Conservation (phyloP, 2,113 vertebrate genomes). For the Megaleporinus macrocephalus region DNA sequence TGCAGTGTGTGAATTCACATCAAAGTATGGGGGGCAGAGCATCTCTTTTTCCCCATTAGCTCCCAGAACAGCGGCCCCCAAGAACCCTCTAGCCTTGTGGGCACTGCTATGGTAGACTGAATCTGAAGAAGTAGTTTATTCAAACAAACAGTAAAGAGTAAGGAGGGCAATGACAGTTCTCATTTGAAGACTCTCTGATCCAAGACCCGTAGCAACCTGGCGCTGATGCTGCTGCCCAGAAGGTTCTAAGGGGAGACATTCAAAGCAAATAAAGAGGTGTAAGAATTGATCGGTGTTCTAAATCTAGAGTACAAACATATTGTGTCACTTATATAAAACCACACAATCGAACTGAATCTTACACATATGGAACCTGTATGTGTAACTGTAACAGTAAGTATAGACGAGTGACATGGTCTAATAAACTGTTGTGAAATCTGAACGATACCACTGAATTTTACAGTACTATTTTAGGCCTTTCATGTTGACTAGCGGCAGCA, state of each 20-base stretch:
- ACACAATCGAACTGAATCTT: too few relatives aligned
- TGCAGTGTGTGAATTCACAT: constrained; percentile 64
- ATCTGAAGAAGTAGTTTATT: constrained; percentile 40
- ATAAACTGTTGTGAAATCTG: too few relatives aligned
- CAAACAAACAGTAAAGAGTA: constrained; percentile 82
- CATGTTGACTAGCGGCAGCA: too few relatives aligned
- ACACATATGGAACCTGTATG: too few relatives aligned
- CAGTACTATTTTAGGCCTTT: too few relatives aligned
- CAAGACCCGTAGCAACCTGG: constrained; percentile 83
- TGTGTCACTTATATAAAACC: too few relatives aligned
- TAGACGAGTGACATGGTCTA: too few relatives aligned
- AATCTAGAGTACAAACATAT: too few relatives aligned
- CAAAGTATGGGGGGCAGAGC: constrained; percentile 67
- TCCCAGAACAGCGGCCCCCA: constrained; percentile 3
- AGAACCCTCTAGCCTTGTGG: constrained; percentile 40
- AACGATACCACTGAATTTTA: too few relatives aligned
- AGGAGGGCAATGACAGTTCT: constrained; percentile 77
- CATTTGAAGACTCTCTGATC: constrained; percentile 77
- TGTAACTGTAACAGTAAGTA: too few relatives aligned
- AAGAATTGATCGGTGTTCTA: neutral
- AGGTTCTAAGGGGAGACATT: constrained; percentile 70
- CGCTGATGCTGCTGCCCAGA: constrained; percentile 80
- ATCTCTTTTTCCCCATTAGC: neutral
- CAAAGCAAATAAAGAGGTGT: neutral
- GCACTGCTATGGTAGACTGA: constrained; percentile 29